phyloP scores from a whole-genome alignment of 2,113 vertebrate genomes.

The Lathamus discolor region DNA sequence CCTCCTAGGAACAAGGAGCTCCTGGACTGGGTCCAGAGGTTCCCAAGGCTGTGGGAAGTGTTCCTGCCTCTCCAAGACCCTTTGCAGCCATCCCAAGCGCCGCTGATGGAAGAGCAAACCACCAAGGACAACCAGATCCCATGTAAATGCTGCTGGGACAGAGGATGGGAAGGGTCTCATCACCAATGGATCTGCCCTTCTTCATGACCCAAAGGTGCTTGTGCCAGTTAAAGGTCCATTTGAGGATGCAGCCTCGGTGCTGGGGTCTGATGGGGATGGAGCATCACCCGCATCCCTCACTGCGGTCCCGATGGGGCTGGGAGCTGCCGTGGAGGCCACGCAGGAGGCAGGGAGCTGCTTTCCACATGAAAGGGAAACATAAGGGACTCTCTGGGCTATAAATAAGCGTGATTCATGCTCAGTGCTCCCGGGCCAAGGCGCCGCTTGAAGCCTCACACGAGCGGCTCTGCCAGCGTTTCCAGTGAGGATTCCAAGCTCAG shows the following conservation, averaged over 20 bases:
- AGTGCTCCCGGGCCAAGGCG: background rate
- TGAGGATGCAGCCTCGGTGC: background rate
- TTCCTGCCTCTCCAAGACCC: background rate
- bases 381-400: background rate
- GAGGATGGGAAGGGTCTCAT: background rate
- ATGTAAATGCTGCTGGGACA: rapidly evolving
- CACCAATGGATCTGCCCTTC: rapidly evolving
- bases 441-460: background rate
- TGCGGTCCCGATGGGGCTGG: background rate
- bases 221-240: background rate
- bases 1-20: background rate
- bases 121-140: background rate
- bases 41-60: background rate
- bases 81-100: background rate
- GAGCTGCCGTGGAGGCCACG: background rate
- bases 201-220: background rate
- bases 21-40: background rate
- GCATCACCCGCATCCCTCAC: background rate
- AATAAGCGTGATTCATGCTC: slow-evolving; percentile 56
- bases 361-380: slow-evolving; percentile 12
- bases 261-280: background rate
- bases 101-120: background rate
- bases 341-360: background rate
- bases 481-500: slow-evolving; percentile 52
- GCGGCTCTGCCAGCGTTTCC: slow-evolving; percentile 54